phyloP scores from a whole-genome alignment of 2,888 invertebrate species.

The Rhimphoctona megacephalus region DNA sequence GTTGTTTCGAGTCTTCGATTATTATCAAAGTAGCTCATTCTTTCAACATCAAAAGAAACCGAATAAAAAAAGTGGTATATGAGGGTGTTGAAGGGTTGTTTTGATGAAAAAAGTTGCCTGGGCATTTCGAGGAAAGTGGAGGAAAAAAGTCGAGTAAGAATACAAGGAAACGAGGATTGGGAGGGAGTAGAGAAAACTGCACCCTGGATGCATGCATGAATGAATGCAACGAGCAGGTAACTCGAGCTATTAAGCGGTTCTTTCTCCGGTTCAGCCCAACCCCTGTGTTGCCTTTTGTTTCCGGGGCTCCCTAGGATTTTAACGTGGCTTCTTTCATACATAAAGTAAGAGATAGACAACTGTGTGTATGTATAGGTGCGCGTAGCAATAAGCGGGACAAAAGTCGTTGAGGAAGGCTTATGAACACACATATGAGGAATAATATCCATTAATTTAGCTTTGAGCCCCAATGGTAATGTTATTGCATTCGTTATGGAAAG shows the following conservation, averaged over 20 bases:
- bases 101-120: conserved; percentile 7
- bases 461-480: conserved; percentile 81
- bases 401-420: conserved; percentile 59
- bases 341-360: conserved; percentile 53
- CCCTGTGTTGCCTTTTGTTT: conserved; percentile 75
- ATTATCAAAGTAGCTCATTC: background rate
- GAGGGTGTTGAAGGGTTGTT: conserved; percentile 2
- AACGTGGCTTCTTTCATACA: conserved; percentile 20
- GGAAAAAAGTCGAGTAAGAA: conserved; percentile 29
- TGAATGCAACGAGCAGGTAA: conserved; percentile 71
- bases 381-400: conserved; percentile 33
- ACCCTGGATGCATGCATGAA: conserved; percentile 48
- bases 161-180: conserved; percentile 21
- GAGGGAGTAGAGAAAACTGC: conserved; percentile 38
- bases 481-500: conserved; percentile 81
- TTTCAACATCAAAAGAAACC: background rate
- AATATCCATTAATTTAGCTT: conserved; percentile 81
- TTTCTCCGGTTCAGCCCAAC: conserved; percentile 63
- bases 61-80: background rate
- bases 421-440: conserved; percentile 71
- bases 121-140: conserved; percentile 11
- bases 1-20: background rate
- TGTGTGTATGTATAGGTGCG: conserved; percentile 24
- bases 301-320: conserved; percentile 59
- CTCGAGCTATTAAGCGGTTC: conserved; percentile 76